Conservation (phyloP, 2,888 invertebrate genomes). For the Epirrhoe alternata region DNA sequence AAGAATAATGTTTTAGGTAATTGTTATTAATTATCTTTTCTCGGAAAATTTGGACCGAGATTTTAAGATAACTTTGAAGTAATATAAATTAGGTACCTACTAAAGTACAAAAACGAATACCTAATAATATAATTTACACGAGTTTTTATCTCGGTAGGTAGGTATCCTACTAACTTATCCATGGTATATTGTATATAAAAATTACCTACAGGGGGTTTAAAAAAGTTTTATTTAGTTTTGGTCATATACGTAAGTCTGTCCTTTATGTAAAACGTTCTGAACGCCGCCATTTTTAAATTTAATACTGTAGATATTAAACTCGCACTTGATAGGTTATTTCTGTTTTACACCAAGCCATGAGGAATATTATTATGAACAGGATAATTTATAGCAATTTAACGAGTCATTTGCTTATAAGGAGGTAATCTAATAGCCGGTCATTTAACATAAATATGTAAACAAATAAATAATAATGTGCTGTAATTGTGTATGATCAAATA, state of each 20-base stretch:
- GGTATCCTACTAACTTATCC: too few species aligned
- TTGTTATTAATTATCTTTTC: neutral
- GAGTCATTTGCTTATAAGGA: neutral
- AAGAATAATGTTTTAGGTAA: neutral
- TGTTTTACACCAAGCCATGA: too few species aligned
- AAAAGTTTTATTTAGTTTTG: too few species aligned
- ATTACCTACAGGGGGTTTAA: too few species aligned
- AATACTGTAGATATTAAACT: too few species aligned
- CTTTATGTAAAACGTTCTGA: too few species aligned
- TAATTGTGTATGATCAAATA: neutral
- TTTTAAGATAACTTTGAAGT: neutral
- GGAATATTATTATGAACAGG: neutral
- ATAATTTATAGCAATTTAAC: neutral
- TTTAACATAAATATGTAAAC: conserved; percentile 1
- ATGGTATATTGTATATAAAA: too few species aligned
- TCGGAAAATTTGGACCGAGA: neutral
- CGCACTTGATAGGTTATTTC: too few species aligned
- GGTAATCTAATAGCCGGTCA: neutral
- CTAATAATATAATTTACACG: too few species aligned
- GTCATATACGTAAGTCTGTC: too few species aligned
- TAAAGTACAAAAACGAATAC: neutral
- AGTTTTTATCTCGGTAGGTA: too few species aligned
- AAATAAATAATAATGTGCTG: conserved; percentile 7
- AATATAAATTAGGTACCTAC: neutral
- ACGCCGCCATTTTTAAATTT: too few species aligned